Conservation (phyloP, 2,888 invertebrate species). For the Catocala nupta region DNA sequence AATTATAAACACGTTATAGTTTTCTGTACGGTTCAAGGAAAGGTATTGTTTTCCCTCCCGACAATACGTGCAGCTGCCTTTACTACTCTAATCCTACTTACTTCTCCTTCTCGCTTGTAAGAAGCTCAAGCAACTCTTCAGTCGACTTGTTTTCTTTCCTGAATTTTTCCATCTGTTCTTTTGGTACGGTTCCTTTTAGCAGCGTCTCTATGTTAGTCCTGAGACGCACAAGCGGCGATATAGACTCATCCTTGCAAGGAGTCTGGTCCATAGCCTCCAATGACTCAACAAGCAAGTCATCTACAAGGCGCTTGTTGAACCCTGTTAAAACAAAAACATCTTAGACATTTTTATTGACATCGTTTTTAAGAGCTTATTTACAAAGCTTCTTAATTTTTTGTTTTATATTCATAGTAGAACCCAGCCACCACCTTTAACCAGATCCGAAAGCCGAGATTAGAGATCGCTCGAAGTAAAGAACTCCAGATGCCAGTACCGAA, state of each 20-base stretch:
- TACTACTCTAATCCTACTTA: conserved; percentile 19
- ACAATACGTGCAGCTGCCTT: neutral
- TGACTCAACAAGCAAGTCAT: conserved; percentile 93
- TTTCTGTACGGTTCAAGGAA: neutral
- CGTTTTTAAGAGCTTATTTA: conserved; percentile 42
- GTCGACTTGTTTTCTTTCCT: conserved; percentile 91
- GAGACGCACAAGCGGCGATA: conserved; percentile 89
- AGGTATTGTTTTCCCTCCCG: neutral
- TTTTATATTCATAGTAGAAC: conserved; percentile 22
- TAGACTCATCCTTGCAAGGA: conserved; percentile 87
- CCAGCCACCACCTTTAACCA: conserved; percentile 53
- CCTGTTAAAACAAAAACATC: conserved; percentile 64
- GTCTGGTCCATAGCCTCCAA: conserved; percentile 91
- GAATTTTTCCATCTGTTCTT: conserved; percentile 92
- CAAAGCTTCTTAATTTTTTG: conserved; percentile 48
- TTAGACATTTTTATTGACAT: conserved; percentile 33
- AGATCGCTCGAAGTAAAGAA: conserved; percentile 47
- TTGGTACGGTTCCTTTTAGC: conserved; percentile 93
- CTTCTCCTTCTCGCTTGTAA: conserved; percentile 85
- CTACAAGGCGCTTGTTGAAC: conserved; percentile 91
- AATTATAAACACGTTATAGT: neutral
- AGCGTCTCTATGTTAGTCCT: conserved; percentile 92
- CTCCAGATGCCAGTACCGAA: conserved; percentile 40
- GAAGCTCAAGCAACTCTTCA: conserved; percentile 92
- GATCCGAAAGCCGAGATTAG: conserved; percentile 47